phyloP scores from a whole-genome alignment of 2,113 vertebrate species.

The Chiloscyllium plagiosum region DNA sequence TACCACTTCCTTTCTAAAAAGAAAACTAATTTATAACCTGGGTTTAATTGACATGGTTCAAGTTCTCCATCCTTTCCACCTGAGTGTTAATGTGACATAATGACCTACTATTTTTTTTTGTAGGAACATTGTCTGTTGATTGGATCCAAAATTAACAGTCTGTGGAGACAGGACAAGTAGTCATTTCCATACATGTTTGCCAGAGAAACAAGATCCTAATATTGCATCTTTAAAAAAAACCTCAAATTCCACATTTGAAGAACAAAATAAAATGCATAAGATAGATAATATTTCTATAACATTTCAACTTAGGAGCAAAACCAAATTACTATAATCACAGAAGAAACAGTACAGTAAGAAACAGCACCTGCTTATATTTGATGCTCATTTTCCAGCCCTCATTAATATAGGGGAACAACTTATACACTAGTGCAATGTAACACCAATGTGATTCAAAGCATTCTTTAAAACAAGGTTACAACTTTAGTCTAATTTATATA shows the following conservation, averaged over 20 bases:
- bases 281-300: not conserved
- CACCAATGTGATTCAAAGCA: constrained; percentile 29
- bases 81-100: not conserved
- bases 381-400: constrained; percentile 27
- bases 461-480: constrained; percentile 9
- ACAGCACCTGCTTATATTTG: not conserved
- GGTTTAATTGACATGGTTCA: not conserved
- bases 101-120: not conserved
- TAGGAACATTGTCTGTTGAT: not conserved
- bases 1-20: not conserved
- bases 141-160: not conserved
- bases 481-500: not conserved
- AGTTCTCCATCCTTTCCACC: not conserved
- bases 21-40: not conserved
- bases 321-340: constrained; percentile 5
- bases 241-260: constrained; percentile 25
- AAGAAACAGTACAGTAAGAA: not conserved
- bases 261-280: not conserved
- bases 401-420: constrained; percentile 3
- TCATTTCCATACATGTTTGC: not conserved
- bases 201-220: not conserved
- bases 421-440: constrained; percentile 6
- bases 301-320: not conserved
- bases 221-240: not conserved
- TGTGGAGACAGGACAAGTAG: not conserved